Conservation (phyloP, 1,140 invertebrate genomes). For the Samia ricini region DNA sequence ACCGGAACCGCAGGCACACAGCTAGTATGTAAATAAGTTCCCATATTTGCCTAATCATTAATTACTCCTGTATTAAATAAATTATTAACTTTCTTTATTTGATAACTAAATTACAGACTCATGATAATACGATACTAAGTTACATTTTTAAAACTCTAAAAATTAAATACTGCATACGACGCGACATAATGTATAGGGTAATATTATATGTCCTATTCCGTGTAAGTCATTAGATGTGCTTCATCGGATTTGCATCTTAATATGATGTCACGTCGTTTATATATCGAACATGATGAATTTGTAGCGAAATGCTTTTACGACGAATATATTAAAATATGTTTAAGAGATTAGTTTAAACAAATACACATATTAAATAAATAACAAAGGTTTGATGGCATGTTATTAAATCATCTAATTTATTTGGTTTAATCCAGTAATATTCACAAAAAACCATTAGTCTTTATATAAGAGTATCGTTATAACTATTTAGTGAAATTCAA, state of each 20-base stretch:
- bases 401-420: too few species aligned
- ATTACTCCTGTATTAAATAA: too few species aligned
- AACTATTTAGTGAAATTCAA: too few species aligned
- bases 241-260: slow-evolving; percentile 56
- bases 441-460: too few species aligned
- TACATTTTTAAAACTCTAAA: neutral
- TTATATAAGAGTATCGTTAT: too few species aligned
- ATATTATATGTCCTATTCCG: slow-evolving; percentile 24
- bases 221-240: slow-evolving; percentile 41
- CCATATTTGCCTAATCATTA: too few species aligned
- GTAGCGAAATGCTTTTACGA: neutral
- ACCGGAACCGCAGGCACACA: too few species aligned
- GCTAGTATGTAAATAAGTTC: too few species aligned
- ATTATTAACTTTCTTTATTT: neutral
- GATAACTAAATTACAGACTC: neutral
- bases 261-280: slow-evolving; percentile 11
- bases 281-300: neutral
- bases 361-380: too few species aligned
- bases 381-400: too few species aligned
- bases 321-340: neutral
- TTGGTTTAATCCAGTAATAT: too few species aligned
- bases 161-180: neutral
- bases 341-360: neutral
- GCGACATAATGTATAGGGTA: neutral
- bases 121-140: neutral